phyloP scores from a whole-genome alignment of 2,113 vertebrate species.

The Dermatemys mawii region DNA sequence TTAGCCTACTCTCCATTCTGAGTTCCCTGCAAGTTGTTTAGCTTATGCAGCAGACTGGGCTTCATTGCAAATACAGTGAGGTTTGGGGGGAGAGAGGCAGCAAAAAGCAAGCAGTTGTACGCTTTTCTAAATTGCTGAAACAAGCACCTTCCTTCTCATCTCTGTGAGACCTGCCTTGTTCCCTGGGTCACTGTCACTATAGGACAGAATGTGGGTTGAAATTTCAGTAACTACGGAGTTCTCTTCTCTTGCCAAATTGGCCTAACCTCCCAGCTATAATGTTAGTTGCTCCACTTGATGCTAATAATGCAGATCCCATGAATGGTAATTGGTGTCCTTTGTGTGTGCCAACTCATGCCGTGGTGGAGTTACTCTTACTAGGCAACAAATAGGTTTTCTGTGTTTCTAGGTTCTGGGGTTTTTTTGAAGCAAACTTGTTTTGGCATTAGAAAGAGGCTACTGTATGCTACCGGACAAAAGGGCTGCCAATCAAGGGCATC shows the following conservation, averaged over 20 bases:
- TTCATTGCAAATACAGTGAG: not conserved
- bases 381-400: not conserved
- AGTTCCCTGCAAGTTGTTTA: accelerated
- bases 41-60: not conserved
- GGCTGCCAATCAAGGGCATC: not conserved
- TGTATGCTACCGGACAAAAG: not conserved
- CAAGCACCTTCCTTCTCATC: not conserved
- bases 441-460: not conserved
- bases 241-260: not conserved
- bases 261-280: not conserved
- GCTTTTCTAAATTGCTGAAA: not conserved
- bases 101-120: not conserved
- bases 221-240: not conserved
- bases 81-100: not conserved
- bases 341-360: not conserved
- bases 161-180: not conserved
- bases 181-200: not conserved
- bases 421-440: not conserved
- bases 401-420: not conserved
- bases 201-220: not conserved
- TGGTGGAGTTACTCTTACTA: too few relatives aligned
- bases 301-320: not conserved
- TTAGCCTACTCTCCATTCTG: not conserved
- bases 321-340: not conserved
- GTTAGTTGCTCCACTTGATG: not conserved